Conservation (phyloP, 1,140 invertebrate genomes). For the Bilobella aurantiaca region DNA sequence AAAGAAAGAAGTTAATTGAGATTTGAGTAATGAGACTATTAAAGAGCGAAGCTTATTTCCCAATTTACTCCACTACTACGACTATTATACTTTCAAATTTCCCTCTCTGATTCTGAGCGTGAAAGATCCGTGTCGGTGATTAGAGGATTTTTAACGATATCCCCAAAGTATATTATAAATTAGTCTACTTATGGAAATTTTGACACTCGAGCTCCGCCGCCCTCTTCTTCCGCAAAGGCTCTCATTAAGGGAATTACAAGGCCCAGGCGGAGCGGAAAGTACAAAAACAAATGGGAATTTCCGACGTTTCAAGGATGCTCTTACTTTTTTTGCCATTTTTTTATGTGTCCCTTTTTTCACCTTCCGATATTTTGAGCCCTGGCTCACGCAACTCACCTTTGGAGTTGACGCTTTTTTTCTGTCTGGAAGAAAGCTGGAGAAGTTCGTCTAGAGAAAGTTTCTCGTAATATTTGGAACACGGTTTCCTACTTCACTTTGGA, state of each 20-base stretch:
- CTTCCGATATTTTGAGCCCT: no score
- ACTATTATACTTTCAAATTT: not conserved
- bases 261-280: no score
- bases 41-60: not conserved
- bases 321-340: no score
- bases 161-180: not conserved
- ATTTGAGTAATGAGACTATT: conserved; percentile 9
- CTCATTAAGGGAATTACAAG: not conserved
- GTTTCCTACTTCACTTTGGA: no score
- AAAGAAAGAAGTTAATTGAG: not conserved
- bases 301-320: no score
- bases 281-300: no score
- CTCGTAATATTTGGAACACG: no score
- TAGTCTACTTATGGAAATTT: conserved; percentile 5
- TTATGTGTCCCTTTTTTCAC: no score
- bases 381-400: no score
- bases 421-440: no score
- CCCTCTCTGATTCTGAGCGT: not conserved
- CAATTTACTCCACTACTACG: not conserved
- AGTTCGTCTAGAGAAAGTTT: no score
- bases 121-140: conserved; percentile 5
- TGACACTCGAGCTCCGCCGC: not conserved
- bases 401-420: no score
- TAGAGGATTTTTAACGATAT: conserved; percentile 7
- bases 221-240: not conserved